Evolutionary conservation across 1,140 invertebrate species (phyloP).

Genomic region (Cotesia vestalis): DNA sequence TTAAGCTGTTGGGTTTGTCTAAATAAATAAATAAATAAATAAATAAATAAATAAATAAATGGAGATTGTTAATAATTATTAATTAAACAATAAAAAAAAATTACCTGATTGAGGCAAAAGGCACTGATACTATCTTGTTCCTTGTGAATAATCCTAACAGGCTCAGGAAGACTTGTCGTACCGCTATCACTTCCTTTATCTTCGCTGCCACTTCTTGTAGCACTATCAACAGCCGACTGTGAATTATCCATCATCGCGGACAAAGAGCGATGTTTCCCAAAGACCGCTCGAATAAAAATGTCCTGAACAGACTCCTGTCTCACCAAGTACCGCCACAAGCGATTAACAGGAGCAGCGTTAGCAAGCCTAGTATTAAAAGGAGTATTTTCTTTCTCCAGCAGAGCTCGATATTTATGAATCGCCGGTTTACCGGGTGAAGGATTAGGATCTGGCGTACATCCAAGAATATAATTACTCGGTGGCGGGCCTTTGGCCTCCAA

Average conservation of each 20-base stretch:
- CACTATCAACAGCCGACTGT: conserved; percentile 55
- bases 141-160: conserved; percentile 96
- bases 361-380: conserved; percentile 85
- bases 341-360: conserved; percentile 81
- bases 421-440: conserved; percentile 81
- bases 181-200: conserved; percentile 64
- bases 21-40: too few relatives aligned
- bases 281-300: conserved; percentile 95
- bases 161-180: conserved; percentile 72
- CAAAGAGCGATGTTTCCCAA: conserved; percentile 76
- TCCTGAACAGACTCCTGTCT: conserved; percentile 93
- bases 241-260: conserved; percentile 62
- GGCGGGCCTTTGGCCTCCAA: conserved; percentile 79
- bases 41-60: too few relatives aligned
- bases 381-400: conserved; percentile 93
- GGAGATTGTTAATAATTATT: too few relatives aligned
- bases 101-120: conserved; percentile 93
- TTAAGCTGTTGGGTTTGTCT: too few relatives aligned
- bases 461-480: conserved; percentile 83
- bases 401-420: conserved; percentile 90
- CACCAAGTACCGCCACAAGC: conserved; percentile 94
- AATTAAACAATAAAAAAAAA: too few relatives aligned
- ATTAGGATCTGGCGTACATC: conserved; percentile 69
- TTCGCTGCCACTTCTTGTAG: conserved; percentile 59
- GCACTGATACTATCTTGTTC: conserved; percentile 98